These are phyloP conservation scores for Drosophila aldrichi DNA, from an alignment of 2,888 invertebrate genomes.

Conservation along the genomic window DNA sequence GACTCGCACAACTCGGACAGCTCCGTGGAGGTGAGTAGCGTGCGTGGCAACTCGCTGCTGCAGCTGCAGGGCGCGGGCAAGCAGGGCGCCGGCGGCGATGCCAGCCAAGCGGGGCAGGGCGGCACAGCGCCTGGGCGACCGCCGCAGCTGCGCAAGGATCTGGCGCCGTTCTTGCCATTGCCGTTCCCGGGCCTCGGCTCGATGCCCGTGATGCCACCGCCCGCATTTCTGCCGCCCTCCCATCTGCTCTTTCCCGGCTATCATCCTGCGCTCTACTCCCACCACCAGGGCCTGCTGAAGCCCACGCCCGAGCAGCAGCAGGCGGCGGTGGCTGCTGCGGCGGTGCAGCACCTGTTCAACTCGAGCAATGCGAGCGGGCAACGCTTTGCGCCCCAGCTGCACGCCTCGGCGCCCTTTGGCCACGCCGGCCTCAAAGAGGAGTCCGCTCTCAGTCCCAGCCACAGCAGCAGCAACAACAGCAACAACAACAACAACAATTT, in stretches of 20 bases:
- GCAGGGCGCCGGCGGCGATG: constrained; percentile 35
- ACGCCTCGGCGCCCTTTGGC: constrained; percentile 48
- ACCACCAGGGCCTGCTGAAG: constrained; percentile 84
- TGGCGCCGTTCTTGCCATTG: constrained; percentile 87
- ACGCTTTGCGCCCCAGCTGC: constrained; percentile 72
- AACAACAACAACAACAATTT: constrained; percentile 80
- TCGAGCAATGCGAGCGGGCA: constrained; percentile 63
- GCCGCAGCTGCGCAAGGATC: constrained; percentile 87
- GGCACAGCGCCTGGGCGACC: constrained; percentile 61
- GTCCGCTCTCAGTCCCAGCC: constrained; percentile 37
- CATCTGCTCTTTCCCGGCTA: constrained; percentile 88
- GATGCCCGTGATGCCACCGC: constrained; percentile 88
- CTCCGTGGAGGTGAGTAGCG: constrained; percentile 90
- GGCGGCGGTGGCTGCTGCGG: constrained; percentile 79
- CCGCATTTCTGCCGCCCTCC: constrained; percentile 88
- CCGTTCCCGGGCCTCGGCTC: constrained; percentile 88
- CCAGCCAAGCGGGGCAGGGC: constrained; percentile 30
- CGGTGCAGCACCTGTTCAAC: constrained; percentile 82
- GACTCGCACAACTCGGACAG: constrained; percentile 94
- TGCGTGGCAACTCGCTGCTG: constrained; percentile 86
- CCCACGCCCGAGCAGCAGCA: constrained; percentile 83
- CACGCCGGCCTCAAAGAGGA: constrained; percentile 46
- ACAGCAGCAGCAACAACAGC: constrained; percentile 84
- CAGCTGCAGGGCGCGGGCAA: constrained; percentile 81
- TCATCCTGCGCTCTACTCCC: constrained; percentile 87